These are phyloP conservation scores for Synaphobranchus kaupii DNA, from an alignment of 2,797 vertebrate species.

Conservation along the genomic window DNA sequence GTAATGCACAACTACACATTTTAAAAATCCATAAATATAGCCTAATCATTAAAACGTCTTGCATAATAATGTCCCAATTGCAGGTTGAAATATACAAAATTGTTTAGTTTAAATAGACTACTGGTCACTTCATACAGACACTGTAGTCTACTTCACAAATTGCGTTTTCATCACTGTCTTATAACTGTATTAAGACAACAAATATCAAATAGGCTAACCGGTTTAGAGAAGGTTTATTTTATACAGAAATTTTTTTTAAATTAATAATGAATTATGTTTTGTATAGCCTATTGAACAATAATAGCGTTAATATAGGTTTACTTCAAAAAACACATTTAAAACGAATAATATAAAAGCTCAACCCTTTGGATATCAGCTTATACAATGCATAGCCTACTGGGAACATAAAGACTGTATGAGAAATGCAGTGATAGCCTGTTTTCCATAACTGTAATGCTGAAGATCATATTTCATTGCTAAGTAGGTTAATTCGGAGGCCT, in stretches of 20 bases:
- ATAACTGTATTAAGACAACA: background rate
- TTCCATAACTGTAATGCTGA: constrained; percentile 15
- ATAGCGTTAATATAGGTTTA: background rate
- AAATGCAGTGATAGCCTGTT: background rate
- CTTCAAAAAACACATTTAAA: background rate
- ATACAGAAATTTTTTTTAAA: no score
- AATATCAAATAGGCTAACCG: background rate
- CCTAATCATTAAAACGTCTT: background rate
- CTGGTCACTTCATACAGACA: background rate
- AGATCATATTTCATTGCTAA: constrained; percentile 20
- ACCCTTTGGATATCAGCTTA: background rate
- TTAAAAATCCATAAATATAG: background rate
- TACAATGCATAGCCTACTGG: background rate
- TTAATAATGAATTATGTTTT: background rate
- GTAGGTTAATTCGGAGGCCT: background rate
- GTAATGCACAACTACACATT: background rate
- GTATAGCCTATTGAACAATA: background rate
- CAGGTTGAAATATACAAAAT: background rate
- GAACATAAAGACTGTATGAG: background rate
- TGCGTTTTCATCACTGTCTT: background rate
- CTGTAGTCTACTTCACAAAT: background rate
- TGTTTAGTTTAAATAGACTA: background rate
- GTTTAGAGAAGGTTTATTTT: background rate
- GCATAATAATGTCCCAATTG: background rate
- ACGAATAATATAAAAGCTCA: background rate